phyloP scores from a whole-genome alignment of 2,888 invertebrate genomes.

The Sarcophaga caerulescens region DNA sequence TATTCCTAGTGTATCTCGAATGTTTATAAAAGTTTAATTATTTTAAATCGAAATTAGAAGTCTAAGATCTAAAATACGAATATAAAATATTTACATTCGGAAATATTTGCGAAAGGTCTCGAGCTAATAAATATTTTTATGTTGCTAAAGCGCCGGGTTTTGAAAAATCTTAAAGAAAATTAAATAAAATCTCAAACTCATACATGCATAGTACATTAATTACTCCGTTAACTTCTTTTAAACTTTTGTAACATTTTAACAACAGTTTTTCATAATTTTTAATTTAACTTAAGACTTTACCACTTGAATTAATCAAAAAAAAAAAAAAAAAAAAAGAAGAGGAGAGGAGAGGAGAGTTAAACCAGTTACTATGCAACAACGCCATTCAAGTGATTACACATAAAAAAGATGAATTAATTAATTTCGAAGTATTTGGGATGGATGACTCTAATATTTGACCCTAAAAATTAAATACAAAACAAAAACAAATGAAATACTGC shows the following conservation, averaged over 20 bases:
- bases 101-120: too few relatives aligned
- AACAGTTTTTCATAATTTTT: not conserved
- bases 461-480: constrained; percentile 26
- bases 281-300: too few relatives aligned
- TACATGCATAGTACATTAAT: not conserved
- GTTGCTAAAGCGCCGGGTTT: not conserved
- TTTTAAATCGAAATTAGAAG: too few relatives aligned
- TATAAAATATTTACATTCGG: too few relatives aligned
- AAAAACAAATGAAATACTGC: not conserved
- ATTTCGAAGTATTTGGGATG: constrained; percentile 33
- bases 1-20: too few relatives aligned
- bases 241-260: not conserved
- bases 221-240: not conserved
- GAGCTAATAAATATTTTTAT: too few relatives aligned
- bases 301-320: too few relatives aligned
- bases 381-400: constrained; percentile 39
- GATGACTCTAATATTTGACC: constrained; percentile 34
- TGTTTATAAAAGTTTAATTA: too few relatives aligned
- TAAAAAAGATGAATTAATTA: constrained; percentile 50
- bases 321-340: too few relatives aligned
- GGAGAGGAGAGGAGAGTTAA: not conserved
- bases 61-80: too few relatives aligned
- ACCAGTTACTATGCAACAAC: not conserved
- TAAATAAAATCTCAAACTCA: not conserved
- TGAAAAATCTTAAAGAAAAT: not conserved